Conservation (phyloP, 1,140 invertebrate species). For the Drosophila subpulchrella region DNA sequence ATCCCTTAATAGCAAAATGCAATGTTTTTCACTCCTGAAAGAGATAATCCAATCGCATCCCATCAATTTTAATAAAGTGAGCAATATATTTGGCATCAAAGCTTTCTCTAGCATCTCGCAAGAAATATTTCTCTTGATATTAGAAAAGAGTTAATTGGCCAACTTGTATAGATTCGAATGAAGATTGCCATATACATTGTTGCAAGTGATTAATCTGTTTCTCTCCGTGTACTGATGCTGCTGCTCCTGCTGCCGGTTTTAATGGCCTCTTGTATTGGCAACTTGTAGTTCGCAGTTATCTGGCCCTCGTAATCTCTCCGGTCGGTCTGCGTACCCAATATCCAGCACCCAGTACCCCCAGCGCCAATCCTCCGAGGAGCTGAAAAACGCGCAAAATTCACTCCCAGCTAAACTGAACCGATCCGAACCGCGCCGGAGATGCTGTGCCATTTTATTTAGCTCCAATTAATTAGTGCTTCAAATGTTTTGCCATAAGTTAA, state of each 20-base stretch:
- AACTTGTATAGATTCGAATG: not conserved
- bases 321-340: conserved; percentile 62
- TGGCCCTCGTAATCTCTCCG: conserved; percentile 76
- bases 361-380: conserved; percentile 52
- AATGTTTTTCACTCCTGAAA: too few species aligned
- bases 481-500: conserved; percentile 85
- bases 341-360: conserved; percentile 45
- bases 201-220: not conserved
- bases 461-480: conserved; percentile 85
- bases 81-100: too few species aligned
- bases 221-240: conserved; percentile 19
- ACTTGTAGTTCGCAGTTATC: conserved; percentile 84
- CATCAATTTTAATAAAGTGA: too few species aligned
- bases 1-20: too few species aligned
- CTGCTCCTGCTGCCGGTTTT: conserved; percentile 67
- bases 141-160: not conserved
- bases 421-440: conserved; percentile 33
- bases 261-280: conserved; percentile 83
- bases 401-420: conserved; percentile 28
- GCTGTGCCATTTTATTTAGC: conserved; percentile 84
- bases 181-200: not conserved
- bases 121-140: not conserved
- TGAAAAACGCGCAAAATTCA: conserved; percentile 51
- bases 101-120: too few species aligned
- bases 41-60: too few species aligned